Conservation (phyloP, 2,888 invertebrate species). For the Kryphioiulus occultus region DNA sequence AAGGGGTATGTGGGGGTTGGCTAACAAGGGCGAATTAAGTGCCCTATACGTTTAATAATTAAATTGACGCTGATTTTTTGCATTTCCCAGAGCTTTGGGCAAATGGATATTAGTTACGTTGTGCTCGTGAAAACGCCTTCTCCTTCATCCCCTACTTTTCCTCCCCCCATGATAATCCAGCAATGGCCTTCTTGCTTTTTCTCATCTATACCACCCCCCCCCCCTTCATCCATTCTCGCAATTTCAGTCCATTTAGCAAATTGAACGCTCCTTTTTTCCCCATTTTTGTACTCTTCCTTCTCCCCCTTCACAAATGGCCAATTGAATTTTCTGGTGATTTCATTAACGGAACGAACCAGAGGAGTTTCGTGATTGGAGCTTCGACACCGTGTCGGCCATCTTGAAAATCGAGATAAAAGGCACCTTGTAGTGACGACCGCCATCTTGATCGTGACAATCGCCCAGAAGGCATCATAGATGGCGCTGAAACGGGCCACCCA, state of each 20-base stretch:
- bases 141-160: neutral
- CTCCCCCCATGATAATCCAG: neutral
- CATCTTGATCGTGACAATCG: too few relatives aligned
- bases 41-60: neutral
- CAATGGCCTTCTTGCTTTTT: neutral
- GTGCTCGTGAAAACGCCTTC: neutral
- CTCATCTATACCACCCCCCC: too few relatives aligned
- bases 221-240: neutral
- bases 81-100: neutral
- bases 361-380: neutral
- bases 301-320: neutral
- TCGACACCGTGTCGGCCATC: neutral
- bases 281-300: neutral
- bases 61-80: neutral
- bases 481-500: too few relatives aligned
- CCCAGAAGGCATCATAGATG: too few relatives aligned
- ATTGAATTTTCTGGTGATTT: slow-evolving; percentile 9
- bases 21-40: neutral
- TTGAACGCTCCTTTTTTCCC: neutral
- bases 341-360: neutral
- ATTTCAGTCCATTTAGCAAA: slow-evolving; percentile 25
- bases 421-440: too few relatives aligned
- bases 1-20: too few relatives aligned
- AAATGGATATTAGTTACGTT: neutral
- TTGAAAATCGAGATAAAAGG: neutral